Conservation (phyloP, 2,797 vertebrate genomes). For the Microtus obscurus region DNA sequence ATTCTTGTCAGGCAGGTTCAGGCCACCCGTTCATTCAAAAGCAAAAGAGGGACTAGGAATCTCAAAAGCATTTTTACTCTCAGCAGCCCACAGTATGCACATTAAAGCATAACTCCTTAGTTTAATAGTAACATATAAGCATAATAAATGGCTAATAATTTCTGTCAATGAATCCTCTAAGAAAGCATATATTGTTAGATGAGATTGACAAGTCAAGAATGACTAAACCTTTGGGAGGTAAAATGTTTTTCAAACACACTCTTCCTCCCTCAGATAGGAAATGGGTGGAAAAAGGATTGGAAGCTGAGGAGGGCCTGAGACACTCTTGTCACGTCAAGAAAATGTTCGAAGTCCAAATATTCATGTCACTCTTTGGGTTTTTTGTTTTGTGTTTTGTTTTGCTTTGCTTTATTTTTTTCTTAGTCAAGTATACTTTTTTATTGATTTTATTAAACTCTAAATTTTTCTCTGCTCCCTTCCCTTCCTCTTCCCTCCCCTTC, state of each 20-base stretch:
- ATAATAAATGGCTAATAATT: background rate
- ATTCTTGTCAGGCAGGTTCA: background rate
- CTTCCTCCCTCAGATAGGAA: background rate
- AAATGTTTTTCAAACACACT: background rate
- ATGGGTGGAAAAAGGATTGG: rapidly evolving
- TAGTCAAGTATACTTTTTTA: too few species aligned
- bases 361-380: background rate
- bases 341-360: too few species aligned
- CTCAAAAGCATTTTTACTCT: constrained; percentile 19
- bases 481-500: too few species aligned
- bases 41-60: background rate
- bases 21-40: background rate
- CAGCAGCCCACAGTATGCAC: background rate
- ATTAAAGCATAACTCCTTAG: background rate
- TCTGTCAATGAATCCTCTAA: constrained; percentile 5
- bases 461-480: too few species aligned
- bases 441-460: too few species aligned
- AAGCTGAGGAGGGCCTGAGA: background rate
- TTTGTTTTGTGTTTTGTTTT: too few species aligned
- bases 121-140: background rate
- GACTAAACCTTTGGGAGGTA: background rate
- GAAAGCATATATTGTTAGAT: background rate
- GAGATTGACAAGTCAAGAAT: background rate
- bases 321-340: background rate
- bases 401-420: too few species aligned